A percentile compares a stretch with the other conserved stretches of the same genome.
Evolutionary conservation across 2,888 invertebrate genomes (phyloP).

Genomic region (Mycalesis mineus): DNA sequence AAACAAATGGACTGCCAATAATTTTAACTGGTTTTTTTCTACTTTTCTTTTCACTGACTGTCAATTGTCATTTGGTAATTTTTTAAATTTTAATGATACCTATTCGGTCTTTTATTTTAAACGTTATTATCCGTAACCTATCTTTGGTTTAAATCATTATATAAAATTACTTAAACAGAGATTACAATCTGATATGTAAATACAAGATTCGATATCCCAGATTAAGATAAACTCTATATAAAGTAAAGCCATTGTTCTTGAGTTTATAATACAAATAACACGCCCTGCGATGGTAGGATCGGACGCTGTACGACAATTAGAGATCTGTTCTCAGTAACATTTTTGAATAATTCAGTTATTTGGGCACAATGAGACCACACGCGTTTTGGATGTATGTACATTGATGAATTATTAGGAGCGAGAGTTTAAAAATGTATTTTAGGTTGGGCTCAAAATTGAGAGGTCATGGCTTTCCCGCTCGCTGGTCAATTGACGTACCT

Average conservation of each 20-base stretch:
- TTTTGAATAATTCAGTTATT: conserved; percentile 9
- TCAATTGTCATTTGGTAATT: no score
- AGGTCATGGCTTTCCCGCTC: no score
- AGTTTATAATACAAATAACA: not conserved
- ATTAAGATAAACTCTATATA: not conserved
- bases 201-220: conserved; percentile 12
- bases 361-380: conserved; percentile 18
- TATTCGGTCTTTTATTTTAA: no score
- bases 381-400: not conserved
- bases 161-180: not conserved
- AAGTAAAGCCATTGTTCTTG: conserved; percentile 13
- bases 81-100: no score
- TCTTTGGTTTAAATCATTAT: not conserved
- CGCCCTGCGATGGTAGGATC: not conserved
- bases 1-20: no score
- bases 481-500: no score
- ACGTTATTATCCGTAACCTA: no score
- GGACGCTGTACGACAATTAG: conserved; percentile 5
- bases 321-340: conserved; percentile 1
- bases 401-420: no score
- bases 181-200: conserved; percentile 5
- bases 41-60: no score
- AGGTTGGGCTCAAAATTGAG: no score
- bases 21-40: no score
- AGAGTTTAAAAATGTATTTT: no score